phyloP scores from a whole-genome alignment of 2,888 invertebrate species.

The Pseudoips prasinana region DNA sequence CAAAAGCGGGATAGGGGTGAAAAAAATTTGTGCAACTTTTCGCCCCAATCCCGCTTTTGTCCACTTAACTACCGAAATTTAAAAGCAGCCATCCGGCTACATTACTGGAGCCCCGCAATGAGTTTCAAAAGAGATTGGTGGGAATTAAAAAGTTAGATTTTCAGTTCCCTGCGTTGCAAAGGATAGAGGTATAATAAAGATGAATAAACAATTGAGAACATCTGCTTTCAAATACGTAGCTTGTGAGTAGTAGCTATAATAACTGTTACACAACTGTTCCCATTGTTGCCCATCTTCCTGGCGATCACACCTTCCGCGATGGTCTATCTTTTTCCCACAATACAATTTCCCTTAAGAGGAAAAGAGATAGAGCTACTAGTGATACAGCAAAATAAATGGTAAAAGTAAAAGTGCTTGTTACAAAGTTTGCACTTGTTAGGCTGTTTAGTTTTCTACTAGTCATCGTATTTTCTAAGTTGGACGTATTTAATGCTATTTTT shows the following conservation, averaged over 20 bases:
- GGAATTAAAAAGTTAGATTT: too few relatives aligned
- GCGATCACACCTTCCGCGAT: slow-evolving; percentile 29
- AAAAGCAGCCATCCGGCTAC: too few relatives aligned
- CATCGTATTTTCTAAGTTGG: background rate
- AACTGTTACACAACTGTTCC: slow-evolving; percentile 26
- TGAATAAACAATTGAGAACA: slow-evolving; percentile 14
- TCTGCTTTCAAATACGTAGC: slow-evolving; percentile 3
- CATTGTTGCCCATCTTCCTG: slow-evolving; percentile 32
- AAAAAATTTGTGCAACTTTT: too few relatives aligned
- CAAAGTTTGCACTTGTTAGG: slow-evolving; percentile 12
- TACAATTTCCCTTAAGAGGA: slow-evolving; percentile 26
- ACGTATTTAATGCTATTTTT: too few relatives aligned
- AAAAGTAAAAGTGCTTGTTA: slow-evolving; percentile 21
- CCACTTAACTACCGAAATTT: too few relatives aligned
- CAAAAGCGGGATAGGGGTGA: too few relatives aligned
- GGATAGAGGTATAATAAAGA: slow-evolving; percentile 5
- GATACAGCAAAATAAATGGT: slow-evolving; percentile 26
- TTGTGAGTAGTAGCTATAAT: slow-evolving; percentile 9
- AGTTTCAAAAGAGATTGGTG: too few relatives aligned
- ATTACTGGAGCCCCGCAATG: too few relatives aligned
- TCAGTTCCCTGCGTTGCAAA: too few relatives aligned
- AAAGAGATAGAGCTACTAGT: slow-evolving; percentile 30
- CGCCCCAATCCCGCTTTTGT: too few relatives aligned
- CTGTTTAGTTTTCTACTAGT: slow-evolving; percentile 4
- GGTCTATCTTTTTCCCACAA: slow-evolving; percentile 37